These are phyloP conservation scores for Drosophila rellima DNA, from an alignment of 2,888 invertebrate genomes.

Conservation along the genomic window DNA sequence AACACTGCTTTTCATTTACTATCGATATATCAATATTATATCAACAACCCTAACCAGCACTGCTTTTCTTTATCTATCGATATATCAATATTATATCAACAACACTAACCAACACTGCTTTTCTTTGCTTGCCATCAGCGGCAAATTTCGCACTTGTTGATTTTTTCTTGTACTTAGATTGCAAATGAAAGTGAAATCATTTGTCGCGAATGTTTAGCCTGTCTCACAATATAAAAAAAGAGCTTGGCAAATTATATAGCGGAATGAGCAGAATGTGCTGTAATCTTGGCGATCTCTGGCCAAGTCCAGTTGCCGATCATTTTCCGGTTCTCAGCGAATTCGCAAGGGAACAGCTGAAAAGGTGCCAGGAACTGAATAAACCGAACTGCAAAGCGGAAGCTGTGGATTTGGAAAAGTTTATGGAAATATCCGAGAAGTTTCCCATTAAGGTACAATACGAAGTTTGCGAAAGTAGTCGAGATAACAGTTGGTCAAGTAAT, in stretches of 20 bases:
- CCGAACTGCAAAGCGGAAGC: conserved; percentile 45
- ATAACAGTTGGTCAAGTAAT: neutral
- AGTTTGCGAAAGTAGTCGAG: too few relatives aligned
- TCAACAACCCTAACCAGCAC: too few relatives aligned
- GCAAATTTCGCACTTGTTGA: neutral
- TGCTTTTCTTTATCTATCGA: too few relatives aligned
- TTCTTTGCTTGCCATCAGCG: neutral
- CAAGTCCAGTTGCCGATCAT: neutral
- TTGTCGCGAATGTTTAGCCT: neutral
- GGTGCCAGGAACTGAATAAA: conserved; percentile 59
- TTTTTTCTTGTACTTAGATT: neutral
- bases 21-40: too few relatives aligned
- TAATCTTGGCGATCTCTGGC: neutral
- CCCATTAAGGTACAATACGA: conserved; percentile 68
- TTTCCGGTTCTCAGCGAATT: conserved; percentile 47
- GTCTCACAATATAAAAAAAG: neutral
- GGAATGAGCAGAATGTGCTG: neutral
- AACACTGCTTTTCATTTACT: too few relatives aligned
- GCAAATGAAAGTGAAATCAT: neutral
- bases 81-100: too few relatives aligned
- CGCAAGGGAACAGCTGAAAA: conserved; percentile 57
- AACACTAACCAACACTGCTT: neutral
- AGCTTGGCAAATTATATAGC: neutral
- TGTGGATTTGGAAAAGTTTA: conserved; percentile 67
- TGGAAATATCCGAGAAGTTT: conserved; percentile 70